Conservation (phyloP, 2,113 vertebrate genomes). For the Lipotes vexillifer region DNA sequence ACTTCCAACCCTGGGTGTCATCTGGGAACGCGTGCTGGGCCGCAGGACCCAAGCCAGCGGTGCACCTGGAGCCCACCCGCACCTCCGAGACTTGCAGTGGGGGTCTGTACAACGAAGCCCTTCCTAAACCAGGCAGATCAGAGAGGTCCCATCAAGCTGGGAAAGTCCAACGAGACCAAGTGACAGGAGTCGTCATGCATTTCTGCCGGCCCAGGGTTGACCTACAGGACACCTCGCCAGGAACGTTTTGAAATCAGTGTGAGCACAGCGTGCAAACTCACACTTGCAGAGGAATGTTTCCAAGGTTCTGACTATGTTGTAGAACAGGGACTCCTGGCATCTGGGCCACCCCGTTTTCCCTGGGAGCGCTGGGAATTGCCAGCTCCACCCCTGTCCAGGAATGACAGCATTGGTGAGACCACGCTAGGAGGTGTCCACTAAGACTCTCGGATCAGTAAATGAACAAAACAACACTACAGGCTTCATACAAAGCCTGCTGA, state of each 20-base stretch:
- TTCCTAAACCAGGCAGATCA: not conserved
- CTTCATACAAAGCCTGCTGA: fast-evolving
- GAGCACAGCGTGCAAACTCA: fast-evolving
- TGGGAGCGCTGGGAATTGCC: not conserved
- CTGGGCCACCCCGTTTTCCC: not conserved
- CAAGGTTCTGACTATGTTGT: fast-evolving
- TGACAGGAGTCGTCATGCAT: fast-evolving
- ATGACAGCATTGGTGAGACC: fast-evolving
- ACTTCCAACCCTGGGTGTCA: not conserved
- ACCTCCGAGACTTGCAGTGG: not conserved
- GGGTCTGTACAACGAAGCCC: fast-evolving
- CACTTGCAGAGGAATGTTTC: too few relatives aligned
- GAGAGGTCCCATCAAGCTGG: fast-evolving
- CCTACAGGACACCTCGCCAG: fast-evolving
- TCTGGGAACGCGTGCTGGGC: not conserved
- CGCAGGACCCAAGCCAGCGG: fast-evolving
- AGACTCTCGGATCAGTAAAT: too few relatives aligned
- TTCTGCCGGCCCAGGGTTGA: fast-evolving
- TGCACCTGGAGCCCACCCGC: not conserved
- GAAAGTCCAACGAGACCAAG: fast-evolving
- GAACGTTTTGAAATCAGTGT: fast-evolving
- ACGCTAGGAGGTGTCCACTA: fast-evolving
- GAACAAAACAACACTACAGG: fast-evolving
- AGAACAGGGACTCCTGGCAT: not conserved
- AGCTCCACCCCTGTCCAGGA: too few relatives aligned